These are phyloP conservation scores for Helarctos malayanus DNA, from an alignment of 2,797 vertebrate species.

Conservation along the genomic window DNA sequence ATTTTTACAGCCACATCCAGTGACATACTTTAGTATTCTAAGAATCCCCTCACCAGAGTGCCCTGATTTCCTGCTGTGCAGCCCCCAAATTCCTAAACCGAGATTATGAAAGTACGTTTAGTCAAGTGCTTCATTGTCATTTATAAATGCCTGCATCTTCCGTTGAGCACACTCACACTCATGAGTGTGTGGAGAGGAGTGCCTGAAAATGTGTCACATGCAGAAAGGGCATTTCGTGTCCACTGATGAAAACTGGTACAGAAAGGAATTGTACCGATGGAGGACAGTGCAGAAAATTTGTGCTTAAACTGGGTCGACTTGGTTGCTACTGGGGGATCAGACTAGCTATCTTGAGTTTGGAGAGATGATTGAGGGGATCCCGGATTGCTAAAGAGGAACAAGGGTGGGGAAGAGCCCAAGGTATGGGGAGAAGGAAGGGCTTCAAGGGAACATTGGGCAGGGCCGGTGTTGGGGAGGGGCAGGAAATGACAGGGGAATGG, in stretches of 20 bases:
- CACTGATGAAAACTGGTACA: slow-evolving; percentile 13
- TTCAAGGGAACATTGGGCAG: background rate
- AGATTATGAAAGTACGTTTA: slow-evolving; percentile 17
- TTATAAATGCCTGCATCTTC: slow-evolving; percentile 38
- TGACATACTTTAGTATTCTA: slow-evolving; percentile 15
- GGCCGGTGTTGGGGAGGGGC: background rate
- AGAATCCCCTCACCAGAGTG: background rate
- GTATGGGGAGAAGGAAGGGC: background rate
- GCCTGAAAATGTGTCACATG: background rate
- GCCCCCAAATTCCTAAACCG: slow-evolving; percentile 25
- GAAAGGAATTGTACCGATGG: slow-evolving; percentile 13
- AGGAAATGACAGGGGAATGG: background rate
- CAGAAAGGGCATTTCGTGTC: background rate
- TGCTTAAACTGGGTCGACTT: background rate
- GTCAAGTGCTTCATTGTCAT: slow-evolving; percentile 22
- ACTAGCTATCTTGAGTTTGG: slow-evolving; percentile 33
- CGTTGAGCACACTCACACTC: background rate
- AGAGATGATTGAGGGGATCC: background rate
- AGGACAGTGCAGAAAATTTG: slow-evolving; percentile 37
- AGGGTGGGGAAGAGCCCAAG: background rate
- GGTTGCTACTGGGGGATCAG: background rate
- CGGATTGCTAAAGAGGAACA: background rate
- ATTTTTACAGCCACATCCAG: slow-evolving; percentile 28
- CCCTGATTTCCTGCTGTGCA: background rate
- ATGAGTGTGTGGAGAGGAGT: background rate